Conservation (phyloP, 2,888 invertebrate species). For the Drosophila anomalata region DNA sequence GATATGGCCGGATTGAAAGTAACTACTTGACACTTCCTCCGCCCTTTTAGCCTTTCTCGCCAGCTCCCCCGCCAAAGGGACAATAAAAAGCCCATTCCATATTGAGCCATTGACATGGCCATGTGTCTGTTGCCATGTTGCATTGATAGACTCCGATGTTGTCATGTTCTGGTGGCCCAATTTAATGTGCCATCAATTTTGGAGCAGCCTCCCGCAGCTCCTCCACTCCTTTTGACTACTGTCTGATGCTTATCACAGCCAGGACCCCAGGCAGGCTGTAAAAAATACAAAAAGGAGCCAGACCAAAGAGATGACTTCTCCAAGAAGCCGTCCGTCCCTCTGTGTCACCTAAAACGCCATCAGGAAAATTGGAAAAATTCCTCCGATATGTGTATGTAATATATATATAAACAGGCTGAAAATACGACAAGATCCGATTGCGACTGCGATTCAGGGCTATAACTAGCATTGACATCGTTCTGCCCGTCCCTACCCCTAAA, state of each 20-base stretch:
- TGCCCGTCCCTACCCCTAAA: conserved; percentile 24
- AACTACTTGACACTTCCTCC: conserved; percentile 63
- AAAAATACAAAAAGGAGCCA: conserved; percentile 45
- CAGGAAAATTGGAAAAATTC: conserved; percentile 70
- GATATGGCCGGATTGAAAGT: conserved; percentile 15
- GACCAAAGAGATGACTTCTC: conserved; percentile 26
- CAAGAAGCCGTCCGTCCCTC: conserved; percentile 33
- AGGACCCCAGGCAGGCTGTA: conserved; percentile 51
- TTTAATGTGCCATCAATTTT: conserved; percentile 77
- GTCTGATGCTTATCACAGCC: conserved; percentile 42
- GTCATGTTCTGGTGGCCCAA: conserved; percentile 59
- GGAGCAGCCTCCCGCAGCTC: conserved; percentile 24
- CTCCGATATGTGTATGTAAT: conserved; percentile 4
- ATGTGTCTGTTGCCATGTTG: conserved; percentile 51
- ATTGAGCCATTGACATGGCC: conserved; percentile 65
- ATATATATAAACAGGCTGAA: conserved; percentile 53
- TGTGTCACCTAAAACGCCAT: conserved; percentile 72
- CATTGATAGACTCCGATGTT: conserved; percentile 57
- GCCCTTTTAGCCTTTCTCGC: conserved; percentile 9
- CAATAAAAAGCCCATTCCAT: conserved; percentile 72
- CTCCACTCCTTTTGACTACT: conserved; percentile 12
- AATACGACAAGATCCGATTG: conserved; percentile 31
- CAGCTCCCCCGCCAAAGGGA: conserved; percentile 50
- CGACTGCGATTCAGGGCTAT: conserved; percentile 42
- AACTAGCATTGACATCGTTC: conserved; percentile 59